Evolutionary conservation across 1,140 invertebrate species (phyloP).

Genomic region (Berghia stephanieae): DNA sequence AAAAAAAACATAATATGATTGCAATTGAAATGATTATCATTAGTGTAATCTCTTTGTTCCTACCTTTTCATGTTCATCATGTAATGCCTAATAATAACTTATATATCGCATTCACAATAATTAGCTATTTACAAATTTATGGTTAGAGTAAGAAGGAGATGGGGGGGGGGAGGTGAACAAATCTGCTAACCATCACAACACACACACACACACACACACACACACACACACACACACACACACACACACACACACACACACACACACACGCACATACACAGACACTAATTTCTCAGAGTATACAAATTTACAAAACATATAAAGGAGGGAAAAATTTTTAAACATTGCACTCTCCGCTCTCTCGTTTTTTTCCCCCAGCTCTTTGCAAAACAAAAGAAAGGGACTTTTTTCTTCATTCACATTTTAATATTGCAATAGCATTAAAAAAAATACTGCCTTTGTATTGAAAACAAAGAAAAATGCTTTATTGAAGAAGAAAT

Average conservation of each 20-base stretch:
- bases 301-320: background rate
- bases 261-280: background rate
- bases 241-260: too few species aligned
- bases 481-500: too few species aligned
- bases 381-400: too few species aligned
- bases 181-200: background rate
- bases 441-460: too few species aligned
- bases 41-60: constrained; percentile 2
- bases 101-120: background rate
- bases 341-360: too few species aligned
- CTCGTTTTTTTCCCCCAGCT: too few species aligned
- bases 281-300: background rate
- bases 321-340: background rate
- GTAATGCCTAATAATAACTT: background rate
- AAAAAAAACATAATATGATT: too few species aligned
- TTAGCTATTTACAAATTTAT: background rate
- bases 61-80: background rate
- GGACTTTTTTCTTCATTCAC: too few species aligned
- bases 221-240: background rate
- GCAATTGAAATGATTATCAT: background rate
- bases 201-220: background rate
- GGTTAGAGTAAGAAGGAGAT: background rate
- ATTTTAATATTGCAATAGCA: too few species aligned
- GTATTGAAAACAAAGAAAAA: too few species aligned
- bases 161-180: background rate